phyloP scores from a whole-genome alignment of 2,888 invertebrate genomes.

The Furcula furcula region DNA sequence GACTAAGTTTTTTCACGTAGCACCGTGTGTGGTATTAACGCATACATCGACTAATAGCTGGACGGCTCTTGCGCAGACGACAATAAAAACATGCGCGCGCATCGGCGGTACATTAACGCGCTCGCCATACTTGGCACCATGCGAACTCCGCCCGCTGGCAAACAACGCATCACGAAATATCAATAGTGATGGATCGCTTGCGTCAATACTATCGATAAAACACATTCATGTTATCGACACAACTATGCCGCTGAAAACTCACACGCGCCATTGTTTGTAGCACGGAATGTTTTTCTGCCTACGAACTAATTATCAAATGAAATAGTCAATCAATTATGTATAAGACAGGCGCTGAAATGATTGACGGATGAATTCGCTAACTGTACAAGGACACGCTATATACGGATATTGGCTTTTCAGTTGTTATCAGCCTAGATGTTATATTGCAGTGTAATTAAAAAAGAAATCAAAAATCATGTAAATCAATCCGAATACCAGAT shows the following conservation, averaged over 20 bases:
- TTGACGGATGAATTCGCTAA: constrained; percentile 25
- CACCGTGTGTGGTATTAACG: constrained; percentile 55
- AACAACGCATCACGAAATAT: constrained; percentile 48
- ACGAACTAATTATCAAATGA: constrained; percentile 18
- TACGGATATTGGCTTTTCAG: constrained; percentile 19
- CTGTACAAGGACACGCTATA: constrained; percentile 23
- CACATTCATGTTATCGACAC: constrained; percentile 3
- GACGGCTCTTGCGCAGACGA: constrained; percentile 48
- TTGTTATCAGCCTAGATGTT: constrained; percentile 22
- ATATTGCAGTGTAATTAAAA: constrained; percentile 20
- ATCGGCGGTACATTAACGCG: constrained; percentile 75
- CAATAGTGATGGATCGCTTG: constrained; percentile 54
- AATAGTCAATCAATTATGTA: constrained; percentile 35
- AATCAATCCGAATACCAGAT: constrained; percentile 19
- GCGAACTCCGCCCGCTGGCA: constrained; percentile 69
- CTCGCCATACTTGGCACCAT: constrained; percentile 78
- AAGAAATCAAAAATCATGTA: constrained; percentile 24
- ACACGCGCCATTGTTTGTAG: constrained; percentile 8
- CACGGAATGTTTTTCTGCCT: constrained; percentile 16
- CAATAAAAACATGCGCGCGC: constrained; percentile 66
- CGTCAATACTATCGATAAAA: constrained; percentile 47
- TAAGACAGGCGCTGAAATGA: constrained; percentile 35
- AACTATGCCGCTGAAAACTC: constrained; percentile 13
- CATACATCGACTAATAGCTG: constrained; percentile 58
- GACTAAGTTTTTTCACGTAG: constrained; percentile 16